phyloP scores from a whole-genome alignment of 1,140 invertebrate species.

The Polypedilum pembai region DNA sequence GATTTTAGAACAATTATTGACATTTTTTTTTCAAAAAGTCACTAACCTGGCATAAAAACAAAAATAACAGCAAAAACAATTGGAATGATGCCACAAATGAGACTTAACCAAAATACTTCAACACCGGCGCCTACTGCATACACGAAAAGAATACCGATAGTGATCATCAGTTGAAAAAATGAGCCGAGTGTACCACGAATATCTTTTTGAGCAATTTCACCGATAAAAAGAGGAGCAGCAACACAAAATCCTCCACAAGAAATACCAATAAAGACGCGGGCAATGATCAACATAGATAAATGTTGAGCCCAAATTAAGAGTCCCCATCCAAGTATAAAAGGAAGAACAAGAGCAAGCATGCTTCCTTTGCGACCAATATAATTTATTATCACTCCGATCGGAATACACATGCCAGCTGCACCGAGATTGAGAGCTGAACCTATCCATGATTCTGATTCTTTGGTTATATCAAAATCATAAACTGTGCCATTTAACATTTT shows the following conservation, averaged over 20 bases:
- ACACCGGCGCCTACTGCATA: slow-evolving; percentile 58
- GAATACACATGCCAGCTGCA: slow-evolving; percentile 60
- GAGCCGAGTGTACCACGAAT: slow-evolving; percentile 72
- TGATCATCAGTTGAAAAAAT: slow-evolving; percentile 69
- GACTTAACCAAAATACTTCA: slow-evolving; percentile 53
- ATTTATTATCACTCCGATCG: slow-evolving; percentile 66
- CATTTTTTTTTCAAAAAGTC: too few species aligned
- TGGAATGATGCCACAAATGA: slow-evolving; percentile 59
- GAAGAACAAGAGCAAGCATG: slow-evolving; percentile 60
- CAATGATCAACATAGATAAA: slow-evolving; percentile 59
- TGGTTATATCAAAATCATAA: slow-evolving; percentile 49
- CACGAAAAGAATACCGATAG: slow-evolving; percentile 61
- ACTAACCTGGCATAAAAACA: slow-evolving; percentile 72
- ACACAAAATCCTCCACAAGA: slow-evolving; percentile 67
- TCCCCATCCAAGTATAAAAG: slow-evolving; percentile 67
- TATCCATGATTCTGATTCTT: slow-evolving; percentile 59
- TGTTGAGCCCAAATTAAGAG: slow-evolving; percentile 61
- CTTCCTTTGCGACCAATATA: slow-evolving; percentile 64
- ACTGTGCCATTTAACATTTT: slow-evolving; percentile 42
- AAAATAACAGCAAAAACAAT: slow-evolving; percentile 58
- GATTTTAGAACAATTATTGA: slow-evolving; percentile 44
- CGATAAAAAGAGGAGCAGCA: slow-evolving; percentile 69
- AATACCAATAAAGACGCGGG: slow-evolving; percentile 66
- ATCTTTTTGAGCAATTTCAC: slow-evolving; percentile 69
- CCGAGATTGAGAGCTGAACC: slow-evolving; percentile 62